These are phyloP conservation scores for Danio aesculapii DNA, from an alignment of 2,797 vertebrate genomes.

Conservation along the genomic window DNA sequence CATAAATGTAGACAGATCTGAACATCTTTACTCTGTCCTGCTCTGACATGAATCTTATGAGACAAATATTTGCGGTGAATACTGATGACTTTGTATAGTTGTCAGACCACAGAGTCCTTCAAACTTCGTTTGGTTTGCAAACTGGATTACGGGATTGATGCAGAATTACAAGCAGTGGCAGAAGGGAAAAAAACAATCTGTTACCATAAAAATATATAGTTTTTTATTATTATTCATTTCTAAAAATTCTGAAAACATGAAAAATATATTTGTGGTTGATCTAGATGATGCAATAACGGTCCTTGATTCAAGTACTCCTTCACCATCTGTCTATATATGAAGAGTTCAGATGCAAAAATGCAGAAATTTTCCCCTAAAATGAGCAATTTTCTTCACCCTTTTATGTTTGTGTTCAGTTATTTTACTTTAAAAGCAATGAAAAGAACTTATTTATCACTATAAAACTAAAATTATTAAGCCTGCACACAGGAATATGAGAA, in stretches of 20 bases:
- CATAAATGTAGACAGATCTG: constrained; percentile 45
- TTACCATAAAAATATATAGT: background rate
- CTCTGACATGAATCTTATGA: constrained; percentile 43
- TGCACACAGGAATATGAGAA: too few species aligned
- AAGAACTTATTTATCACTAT: too few species aligned
- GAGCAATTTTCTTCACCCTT: too few species aligned
- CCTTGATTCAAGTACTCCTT: background rate
- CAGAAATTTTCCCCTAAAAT: too few species aligned
- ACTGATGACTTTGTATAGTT: constrained; percentile 31
- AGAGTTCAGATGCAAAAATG: too few species aligned
- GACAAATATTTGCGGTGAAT: constrained; percentile 47
- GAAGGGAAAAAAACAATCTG: background rate
- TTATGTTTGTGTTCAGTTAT: too few species aligned
- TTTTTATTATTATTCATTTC: background rate
- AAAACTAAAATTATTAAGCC: too few species aligned
- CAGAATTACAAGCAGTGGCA: constrained; percentile 13
- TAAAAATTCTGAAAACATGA: background rate
- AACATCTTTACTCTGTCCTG: constrained; percentile 38
- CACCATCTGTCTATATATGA: too few species aligned
- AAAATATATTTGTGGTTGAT: background rate
- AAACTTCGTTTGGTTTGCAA: constrained; percentile 44
- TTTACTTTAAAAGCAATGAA: too few species aligned
- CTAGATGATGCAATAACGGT: constrained; percentile 18
- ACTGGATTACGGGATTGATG: constrained; percentile 34
- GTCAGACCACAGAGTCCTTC: constrained; percentile 43